Evolutionary conservation across 2,797 vertebrate genomes (phyloP), one percentile per base, ranked within the genome.

Genomic region (Danio albolineatus): DNA sequence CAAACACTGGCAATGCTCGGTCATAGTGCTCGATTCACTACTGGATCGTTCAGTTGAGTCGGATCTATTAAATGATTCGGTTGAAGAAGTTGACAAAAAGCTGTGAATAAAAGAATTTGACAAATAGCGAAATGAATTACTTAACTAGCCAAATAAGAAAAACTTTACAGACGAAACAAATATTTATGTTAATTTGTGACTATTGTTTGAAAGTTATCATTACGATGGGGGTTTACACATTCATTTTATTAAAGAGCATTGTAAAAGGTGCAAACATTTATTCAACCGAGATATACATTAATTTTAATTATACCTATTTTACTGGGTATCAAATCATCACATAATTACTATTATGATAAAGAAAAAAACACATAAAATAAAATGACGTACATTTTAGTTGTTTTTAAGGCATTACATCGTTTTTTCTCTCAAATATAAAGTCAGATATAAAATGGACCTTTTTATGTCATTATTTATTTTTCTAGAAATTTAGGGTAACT

Each of bases 11-110:
- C 5, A 4, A 17, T 53, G 49, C 41, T n/a, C n/a, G n/a, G n/a
- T n/a, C n/a, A n/a, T n/a, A n/a, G n/a, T n/a, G n/a, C n/a, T 12
- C 49, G 48, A 54, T 70, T 54, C 36, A 1, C 6, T 39, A 44
- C 43, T 5, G 48, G 17, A 17, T 70, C 16, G 4, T 53, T 70
- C 16, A 7, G 4, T 16, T 61, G 41, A 66, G 39, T 41, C 70
- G 54, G 13, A 59, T 73, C 70, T 73, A 73, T 73, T 5, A 44
- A 14, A 46, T 5, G 54, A 73, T 28, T 73, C 14, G 4, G 46
- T 69, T 69, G 12, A 36, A 48, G 19, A 43, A 10, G 17, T 57
- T 57, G 38, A 56, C 6, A 54, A n/a, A 19, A 28, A 28, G 28
- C 28, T 28, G 28, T 28, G n/a, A 19, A 19, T 16, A 8, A 9